Evolutionary conservation across 1,140 invertebrate genomes (phyloP), one percentile per base, ranked within the genome.

Genomic region (Probaryconus sp.): DNA sequence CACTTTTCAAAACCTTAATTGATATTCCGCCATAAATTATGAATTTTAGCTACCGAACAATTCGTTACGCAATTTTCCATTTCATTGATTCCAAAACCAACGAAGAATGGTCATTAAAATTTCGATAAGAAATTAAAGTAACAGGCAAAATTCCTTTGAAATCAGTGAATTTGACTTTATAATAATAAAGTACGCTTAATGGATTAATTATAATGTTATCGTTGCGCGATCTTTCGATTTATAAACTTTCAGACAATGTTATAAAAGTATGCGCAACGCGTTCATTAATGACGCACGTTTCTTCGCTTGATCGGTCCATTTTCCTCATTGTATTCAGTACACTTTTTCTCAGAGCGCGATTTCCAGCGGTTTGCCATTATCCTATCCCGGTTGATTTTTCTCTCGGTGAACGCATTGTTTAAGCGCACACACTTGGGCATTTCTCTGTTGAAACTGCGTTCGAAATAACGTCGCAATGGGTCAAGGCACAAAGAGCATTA

Each of bases 401-500:
- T 35, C 40, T 20, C 11, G 13, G n/a, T 16, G 9, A 42, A 42
- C 17, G 38, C 60, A 20, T 67, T 55, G 43, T 40, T n/a, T 47
- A 17, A 20, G 26, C 10, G 21, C 45, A 11, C 37, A 10, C 26
- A 45, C 37, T 64, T 51, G 37, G 28, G 7, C 60, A 53, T 53
- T 65, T 38, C 61, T 51, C 45, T 2, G 50, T 28, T 20, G 10
- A 20, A 6, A 17, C 26, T 38, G 51, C 47, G 33, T 64, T 71
- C 37, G 43, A 58, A 71, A 51, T 56, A 70, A 55, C 51, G 51
- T 60, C 53, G 53, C 61, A 72, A 60, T 72, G 69, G 69, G 69
- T 72, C 69, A 72, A 72, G 69, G 69, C 60, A 60, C 55, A 65
- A 72, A 60, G 53, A 65, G 26, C 38, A 65, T 72, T 72, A 72